These are phyloP conservation scores for Philotrypesis tridentata DNA, from an alignment of 1,140 invertebrate genomes.

Conservation along the genomic window DNA sequence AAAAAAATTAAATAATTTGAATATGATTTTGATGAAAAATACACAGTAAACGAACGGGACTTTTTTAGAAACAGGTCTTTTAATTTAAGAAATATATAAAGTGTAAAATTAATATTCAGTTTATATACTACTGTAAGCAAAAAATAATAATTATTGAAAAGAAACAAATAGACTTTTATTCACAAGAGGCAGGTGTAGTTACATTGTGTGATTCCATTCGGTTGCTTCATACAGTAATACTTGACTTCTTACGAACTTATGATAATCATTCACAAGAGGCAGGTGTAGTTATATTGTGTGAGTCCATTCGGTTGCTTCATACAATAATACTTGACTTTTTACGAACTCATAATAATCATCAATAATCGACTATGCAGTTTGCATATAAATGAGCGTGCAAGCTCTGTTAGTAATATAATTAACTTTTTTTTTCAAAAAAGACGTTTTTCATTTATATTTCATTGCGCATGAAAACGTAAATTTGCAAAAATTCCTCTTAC, in stretches of 20 bases:
- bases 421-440: constrained; percentile 42
- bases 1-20: no score
- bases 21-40: no score
- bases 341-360: constrained; percentile 63
- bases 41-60: neutral
- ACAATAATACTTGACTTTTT: constrained; percentile 62
- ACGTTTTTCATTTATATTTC: constrained; percentile 5
- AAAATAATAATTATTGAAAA: constrained; percentile 61
- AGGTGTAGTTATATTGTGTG: constrained; percentile 70
- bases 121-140: neutral
- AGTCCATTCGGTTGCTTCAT: constrained; percentile 65
- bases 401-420: constrained; percentile 53
- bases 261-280: constrained; percentile 74
- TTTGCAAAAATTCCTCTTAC: constrained; percentile 2
- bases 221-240: constrained; percentile 63
- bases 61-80: no score
- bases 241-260: constrained; percentile 59
- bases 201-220: constrained; percentile 68
- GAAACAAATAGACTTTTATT: constrained; percentile 73
- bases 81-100: neutral
- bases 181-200: constrained; percentile 73
- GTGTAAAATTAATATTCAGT: no score
- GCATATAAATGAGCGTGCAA: constrained; percentile 69
- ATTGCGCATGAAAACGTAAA: constrained; percentile 25
- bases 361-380: constrained; percentile 61